Percentiles rank a stretch among this genome's conserved stretches.
phyloP scores from a whole-genome alignment of 2,797 vertebrate species.

The Molossus alvarezi region DNA sequence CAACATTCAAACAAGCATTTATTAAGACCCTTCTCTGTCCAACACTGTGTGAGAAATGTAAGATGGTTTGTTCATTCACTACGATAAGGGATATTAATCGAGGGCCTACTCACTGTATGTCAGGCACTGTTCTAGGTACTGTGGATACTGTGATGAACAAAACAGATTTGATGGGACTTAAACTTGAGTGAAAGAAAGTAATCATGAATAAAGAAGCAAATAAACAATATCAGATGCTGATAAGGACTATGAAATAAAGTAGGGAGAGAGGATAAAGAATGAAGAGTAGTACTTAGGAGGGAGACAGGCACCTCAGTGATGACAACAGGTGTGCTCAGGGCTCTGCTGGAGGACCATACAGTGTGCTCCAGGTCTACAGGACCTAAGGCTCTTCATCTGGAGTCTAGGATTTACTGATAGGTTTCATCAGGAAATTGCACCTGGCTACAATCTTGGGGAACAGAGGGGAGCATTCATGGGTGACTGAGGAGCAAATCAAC shows the following conservation, averaged over 20 bases:
- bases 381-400: background rate
- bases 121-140: background rate
- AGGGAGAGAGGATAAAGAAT: background rate
- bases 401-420: background rate
- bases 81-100: background rate
- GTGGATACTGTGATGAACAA: background rate
- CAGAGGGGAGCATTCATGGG: background rate
- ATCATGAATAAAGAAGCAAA: background rate
- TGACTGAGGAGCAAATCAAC: background rate
- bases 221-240: background rate
- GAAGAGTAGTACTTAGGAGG: background rate
- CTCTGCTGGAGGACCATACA: background rate
- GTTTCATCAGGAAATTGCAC: background rate
- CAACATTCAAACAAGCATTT: background rate
- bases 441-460: background rate
- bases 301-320: background rate
- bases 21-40: background rate
- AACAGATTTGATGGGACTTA: background rate
- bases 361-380: accelerated
- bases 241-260: background rate
- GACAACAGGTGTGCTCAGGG: background rate
- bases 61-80: background rate
- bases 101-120: background rate
- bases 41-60: background rate
- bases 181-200: background rate